Conservation (phyloP, 2,113 vertebrate species). For the Oncorhynchus gorbuscha region DNA sequence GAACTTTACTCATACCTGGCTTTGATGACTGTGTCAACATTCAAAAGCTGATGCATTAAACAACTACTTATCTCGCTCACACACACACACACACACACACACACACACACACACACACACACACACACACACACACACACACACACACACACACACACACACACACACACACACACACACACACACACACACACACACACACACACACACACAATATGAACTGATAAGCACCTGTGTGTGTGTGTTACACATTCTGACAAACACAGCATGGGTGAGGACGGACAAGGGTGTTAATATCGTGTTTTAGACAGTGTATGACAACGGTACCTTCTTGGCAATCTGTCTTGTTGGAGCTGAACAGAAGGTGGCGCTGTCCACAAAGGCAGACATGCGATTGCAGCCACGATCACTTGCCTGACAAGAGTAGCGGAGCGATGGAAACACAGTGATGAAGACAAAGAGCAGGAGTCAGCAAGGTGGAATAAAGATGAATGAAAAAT, state of each 20-base stretch:
- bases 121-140: too few relatives aligned
- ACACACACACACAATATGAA: too few relatives aligned
- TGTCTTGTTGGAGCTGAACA: conserved; percentile 77
- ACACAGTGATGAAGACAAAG: conserved; percentile 58
- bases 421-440: conserved; percentile 63
- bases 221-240: too few relatives aligned
- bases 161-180: not conserved
- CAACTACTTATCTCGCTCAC: not conserved
- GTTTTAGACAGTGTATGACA: conserved; percentile 24
- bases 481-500: conserved; percentile 6
- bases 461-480: conserved; percentile 51
- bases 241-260: not conserved
- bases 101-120: too few relatives aligned
- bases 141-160: too few relatives aligned
- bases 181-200: too few relatives aligned
- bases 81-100: not conserved
- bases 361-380: conserved; percentile 80
- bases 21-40: not conserved
- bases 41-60: not conserved
- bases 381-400: conserved; percentile 87
- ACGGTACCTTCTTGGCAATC: conserved; percentile 86
- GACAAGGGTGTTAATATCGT: conserved; percentile 25
- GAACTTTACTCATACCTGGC: not conserved
- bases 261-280: not conserved
- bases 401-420: conserved; percentile 80